Base-by-base conservation (phyloP, 2,113 vertebrate genomes). In the Protomyctophum bolini region DNA sequence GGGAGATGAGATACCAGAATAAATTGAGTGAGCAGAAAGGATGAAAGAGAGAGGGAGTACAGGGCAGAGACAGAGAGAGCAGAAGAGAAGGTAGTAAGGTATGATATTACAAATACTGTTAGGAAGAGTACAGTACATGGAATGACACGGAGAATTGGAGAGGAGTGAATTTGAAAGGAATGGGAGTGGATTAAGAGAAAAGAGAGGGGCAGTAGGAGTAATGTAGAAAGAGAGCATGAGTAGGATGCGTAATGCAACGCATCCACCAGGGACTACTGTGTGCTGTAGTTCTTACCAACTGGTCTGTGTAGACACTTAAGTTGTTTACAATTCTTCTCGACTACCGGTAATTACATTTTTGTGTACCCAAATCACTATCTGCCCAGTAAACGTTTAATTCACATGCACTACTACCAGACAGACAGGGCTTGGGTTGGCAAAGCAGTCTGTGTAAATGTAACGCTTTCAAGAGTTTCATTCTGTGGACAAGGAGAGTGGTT, bases 221-320 rank as follows among this genome's bases (percentile, higher is more conserved):
- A 41, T 41, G 33, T 41, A 41, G 12, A 73, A 56, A 67, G 56
- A 15, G 55, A 57, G 48, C 41, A 10, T 21, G 21, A 2, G 54
- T 33, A 70, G 64, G 59, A 66, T 55, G 71, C 64, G 14, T 59
- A 66, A 63, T 50, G 58, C 47, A 72, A 66, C 51, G 29, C 54
- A 51, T 66, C 68, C 61, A 56, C 58, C 45, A 9, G 61, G 14
- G 61, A 4, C 21, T 10, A 21, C 12, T 63, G 28, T 63, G 57
- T 62, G 29, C 57, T 52, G 68, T 55, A 63, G 57, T 50, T 55
- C 51, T 12, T 47, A 58, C 51, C 68, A 49, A 21, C 14, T 63
- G 3, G 47, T 8, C 61, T 63, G 61, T 63, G 46, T 50, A 50
- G 50, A 50, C 61, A 21, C 12, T 11, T 10, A 12, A 41, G 14